Conservation (phyloP, 2,888 invertebrate species). For the Mechanitis mazaeus region DNA sequence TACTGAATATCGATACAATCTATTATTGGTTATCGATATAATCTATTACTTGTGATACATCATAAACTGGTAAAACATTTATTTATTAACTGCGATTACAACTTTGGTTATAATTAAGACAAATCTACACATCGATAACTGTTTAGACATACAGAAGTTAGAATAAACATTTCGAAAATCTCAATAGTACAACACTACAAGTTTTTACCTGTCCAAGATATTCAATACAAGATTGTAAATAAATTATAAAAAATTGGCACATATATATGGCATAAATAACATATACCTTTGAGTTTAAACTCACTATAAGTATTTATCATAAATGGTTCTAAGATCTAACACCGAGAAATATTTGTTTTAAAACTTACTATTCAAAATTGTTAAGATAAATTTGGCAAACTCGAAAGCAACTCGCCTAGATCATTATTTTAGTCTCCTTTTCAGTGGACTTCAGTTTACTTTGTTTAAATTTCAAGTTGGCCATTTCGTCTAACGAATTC, state of each 20-base stretch:
- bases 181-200: constrained; percentile 41
- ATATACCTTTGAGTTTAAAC: neutral
- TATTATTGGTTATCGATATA: neutral
- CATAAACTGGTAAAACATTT: constrained; percentile 4
- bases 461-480: too few species aligned
- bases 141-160: constrained; percentile 22
- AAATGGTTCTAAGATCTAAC: constrained; percentile 2
- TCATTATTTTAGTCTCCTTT: too few species aligned
- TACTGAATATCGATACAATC: neutral
- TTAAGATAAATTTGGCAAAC: neutral
- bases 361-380: neutral
- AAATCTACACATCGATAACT: constrained; percentile 13
- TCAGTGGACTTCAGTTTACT: too few species aligned
- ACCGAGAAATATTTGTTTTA: neutral
- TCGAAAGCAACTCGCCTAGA: neutral
- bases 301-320: neutral
- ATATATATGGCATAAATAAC: neutral
- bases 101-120: neutral
- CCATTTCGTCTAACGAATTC: too few species aligned
- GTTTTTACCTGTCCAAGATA: constrained; percentile 30
- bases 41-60: neutral
- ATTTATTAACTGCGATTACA: constrained; percentile 1
- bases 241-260: constrained; percentile 5
- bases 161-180: constrained; percentile 30
- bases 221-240: neutral